Evolutionary conservation across 1,140 invertebrate species (phyloP).

Genomic region (Oppia nitens): DNA sequence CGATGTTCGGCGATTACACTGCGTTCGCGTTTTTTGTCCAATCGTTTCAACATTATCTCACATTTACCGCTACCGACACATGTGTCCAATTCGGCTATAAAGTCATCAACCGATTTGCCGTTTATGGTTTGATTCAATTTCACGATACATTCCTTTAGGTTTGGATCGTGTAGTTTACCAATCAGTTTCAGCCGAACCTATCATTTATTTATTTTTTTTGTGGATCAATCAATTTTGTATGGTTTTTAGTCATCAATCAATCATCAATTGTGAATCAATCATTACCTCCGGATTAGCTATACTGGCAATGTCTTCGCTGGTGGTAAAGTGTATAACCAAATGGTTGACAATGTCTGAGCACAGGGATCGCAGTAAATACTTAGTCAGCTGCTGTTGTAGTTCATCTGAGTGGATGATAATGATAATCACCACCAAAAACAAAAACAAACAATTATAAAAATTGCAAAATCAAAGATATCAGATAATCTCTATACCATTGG

Average conservation of each 20-base stretch:
- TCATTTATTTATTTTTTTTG: slow-evolving; percentile 19
- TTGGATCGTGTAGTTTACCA: slow-evolving; percentile 35
- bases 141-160: slow-evolving; percentile 37
- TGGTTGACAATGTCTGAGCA: slow-evolving; percentile 61
- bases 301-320: slow-evolving; percentile 3
- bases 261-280: neutral
- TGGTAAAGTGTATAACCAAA: slow-evolving; percentile 36
- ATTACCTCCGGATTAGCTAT: slow-evolving; percentile 30
- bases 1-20: slow-evolving; percentile 53
- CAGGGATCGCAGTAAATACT: slow-evolving; percentile 67
- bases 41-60: slow-evolving; percentile 68
- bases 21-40: slow-evolving; percentile 71
- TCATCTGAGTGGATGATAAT: slow-evolving; percentile 31
- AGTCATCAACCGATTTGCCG: slow-evolving; percentile 45
- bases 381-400: slow-evolving; percentile 45
- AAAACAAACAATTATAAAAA: slow-evolving; percentile 9
- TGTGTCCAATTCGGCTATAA: slow-evolving; percentile 49
- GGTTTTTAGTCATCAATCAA: neutral
- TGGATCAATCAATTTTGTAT: neutral
- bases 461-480: neutral
- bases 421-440: neutral
- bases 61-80: slow-evolving; percentile 37
- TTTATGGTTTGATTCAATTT: slow-evolving; percentile 30
- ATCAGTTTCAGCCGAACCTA: slow-evolving; percentile 35
- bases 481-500: slow-evolving; percentile 25